Evolutionary conservation across 2,797 vertebrate genomes (phyloP), one percentile per base, ranked within the genome.

Genomic region (Moxostoma hubbsi): DNA sequence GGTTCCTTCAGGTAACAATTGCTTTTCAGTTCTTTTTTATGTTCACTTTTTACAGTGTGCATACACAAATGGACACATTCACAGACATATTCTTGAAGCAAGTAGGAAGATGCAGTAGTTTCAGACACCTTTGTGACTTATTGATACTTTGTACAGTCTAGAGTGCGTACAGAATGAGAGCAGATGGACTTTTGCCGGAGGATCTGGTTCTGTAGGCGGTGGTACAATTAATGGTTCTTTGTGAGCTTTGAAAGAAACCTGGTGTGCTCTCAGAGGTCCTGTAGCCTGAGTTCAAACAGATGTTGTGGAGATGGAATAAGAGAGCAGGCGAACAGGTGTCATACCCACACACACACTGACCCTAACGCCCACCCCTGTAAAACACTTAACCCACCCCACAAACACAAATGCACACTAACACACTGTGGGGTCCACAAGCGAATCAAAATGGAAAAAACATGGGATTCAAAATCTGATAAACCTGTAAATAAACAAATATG

Each of bases 261-360:
- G 68, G 51, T 79, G 77, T 71, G 77, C 77, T 79, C 77, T 79
- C 77, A 65, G 15, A 65, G 77, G 77, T 79, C 69, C 69, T 58
- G 61, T 72, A 72, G 77, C 53, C 61, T 65, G 59, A 45, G 16
- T 72, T 18, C 57, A 73, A 81, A 74, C 85, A 86, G 85, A 76
- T 86, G 85, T 84, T 86, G 67, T 62, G 79, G 71, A 79, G 77
- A 73, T 9, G 66, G 79, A 76, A 80, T 59, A 58, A 47, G 24
- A 71, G 68, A 80, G 51, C 67, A 62, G 50, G 75, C 67, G 77
- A 85, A 85, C 83, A 85, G 82, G 86, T 87, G 84, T 84, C 77
- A 77, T 81, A 53, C 84, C 84, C 84, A n/a, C n/a, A n/a, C n/a
- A n/a, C n/a, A n/a, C n/a, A 79, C 68, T 62, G 73, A 79, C 84